Evolutionary conservation across 1,140 invertebrate genomes (phyloP).

Genomic region (Zaprionus africanus): DNA sequence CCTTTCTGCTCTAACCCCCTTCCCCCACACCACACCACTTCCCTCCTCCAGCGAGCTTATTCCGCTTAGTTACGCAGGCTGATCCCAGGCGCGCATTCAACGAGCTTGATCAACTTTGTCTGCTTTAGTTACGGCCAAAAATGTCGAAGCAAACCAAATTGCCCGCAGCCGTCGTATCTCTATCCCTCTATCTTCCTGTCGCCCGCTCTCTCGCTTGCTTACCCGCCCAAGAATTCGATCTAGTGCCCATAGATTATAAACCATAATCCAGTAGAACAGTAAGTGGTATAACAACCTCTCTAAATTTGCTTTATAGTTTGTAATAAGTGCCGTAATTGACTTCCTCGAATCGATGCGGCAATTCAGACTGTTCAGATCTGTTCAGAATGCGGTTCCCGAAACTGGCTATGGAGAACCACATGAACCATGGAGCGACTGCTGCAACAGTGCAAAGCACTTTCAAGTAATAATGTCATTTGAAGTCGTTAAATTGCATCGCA

Average conservation of each 20-base stretch:
- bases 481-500: background rate
- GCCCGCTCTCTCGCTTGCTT: background rate
- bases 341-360: constrained; percentile 2
- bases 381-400: background rate
- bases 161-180: constrained; percentile 1
- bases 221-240: constrained; percentile 1
- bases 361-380: background rate
- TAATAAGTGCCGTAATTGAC: constrained; percentile 6
- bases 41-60: background rate
- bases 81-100: constrained; percentile 4
- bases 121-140: constrained; percentile 38
- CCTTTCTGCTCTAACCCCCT: background rate
- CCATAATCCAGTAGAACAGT: constrained; percentile 7
- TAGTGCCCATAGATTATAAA: background rate
- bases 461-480: constrained; percentile 2
- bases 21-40: background rate
- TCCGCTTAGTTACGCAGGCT: constrained; percentile 21
- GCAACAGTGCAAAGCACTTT: background rate
- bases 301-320: constrained; percentile 12
- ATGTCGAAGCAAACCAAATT: constrained; percentile 12
- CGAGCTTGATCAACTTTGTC: constrained; percentile 44
- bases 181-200: background rate
- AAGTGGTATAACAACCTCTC: constrained; percentile 7
- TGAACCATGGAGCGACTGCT: background rate
- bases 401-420: background rate